These are phyloP conservation scores for Peromyscus californicus DNA, from an alignment of 2,113 vertebrate genomes.

Conservation along the genomic window DNA sequence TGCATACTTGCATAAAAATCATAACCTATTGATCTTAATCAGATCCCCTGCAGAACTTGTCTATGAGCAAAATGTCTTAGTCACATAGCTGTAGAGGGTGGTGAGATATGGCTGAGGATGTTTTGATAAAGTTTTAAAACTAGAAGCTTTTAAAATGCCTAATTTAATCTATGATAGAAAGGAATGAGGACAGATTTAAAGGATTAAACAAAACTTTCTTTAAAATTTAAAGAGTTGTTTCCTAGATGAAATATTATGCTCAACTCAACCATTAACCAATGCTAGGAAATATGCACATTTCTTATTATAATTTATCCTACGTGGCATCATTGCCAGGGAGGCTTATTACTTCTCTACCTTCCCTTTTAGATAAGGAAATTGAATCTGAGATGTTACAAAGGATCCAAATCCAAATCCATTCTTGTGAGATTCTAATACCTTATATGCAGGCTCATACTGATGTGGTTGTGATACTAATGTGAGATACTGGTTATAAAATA, in stretches of 20 bases:
- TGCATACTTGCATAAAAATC: conserved; percentile 34
- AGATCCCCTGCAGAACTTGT: background rate
- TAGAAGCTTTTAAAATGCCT: background rate
- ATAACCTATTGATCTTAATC: conserved; percentile 12
- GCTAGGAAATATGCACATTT: background rate
- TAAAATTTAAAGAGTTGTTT: conserved; percentile 63
- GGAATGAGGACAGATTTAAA: background rate
- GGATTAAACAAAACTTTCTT: conserved; percentile 26
- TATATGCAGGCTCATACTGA: background rate
- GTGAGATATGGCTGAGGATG: background rate
- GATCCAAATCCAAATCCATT: background rate
- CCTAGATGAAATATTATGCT: conserved; percentile 62
- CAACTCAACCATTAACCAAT: background rate
- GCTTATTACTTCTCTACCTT: background rate
- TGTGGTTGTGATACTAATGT: background rate
- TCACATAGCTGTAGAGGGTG: background rate
- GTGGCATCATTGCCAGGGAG: background rate
- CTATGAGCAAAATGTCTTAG: conserved; percentile 38
- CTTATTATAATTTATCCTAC: background rate
- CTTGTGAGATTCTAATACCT: background rate
- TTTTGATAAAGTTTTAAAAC: conserved; percentile 43
- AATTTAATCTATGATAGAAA: background rate
- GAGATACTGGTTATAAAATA: background rate
- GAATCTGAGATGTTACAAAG: background rate
- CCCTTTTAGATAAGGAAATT: background rate